These are phyloP conservation scores for Eledone cirrhosa DNA, from an alignment of 2,888 invertebrate species.

Conservation along the genomic window DNA sequence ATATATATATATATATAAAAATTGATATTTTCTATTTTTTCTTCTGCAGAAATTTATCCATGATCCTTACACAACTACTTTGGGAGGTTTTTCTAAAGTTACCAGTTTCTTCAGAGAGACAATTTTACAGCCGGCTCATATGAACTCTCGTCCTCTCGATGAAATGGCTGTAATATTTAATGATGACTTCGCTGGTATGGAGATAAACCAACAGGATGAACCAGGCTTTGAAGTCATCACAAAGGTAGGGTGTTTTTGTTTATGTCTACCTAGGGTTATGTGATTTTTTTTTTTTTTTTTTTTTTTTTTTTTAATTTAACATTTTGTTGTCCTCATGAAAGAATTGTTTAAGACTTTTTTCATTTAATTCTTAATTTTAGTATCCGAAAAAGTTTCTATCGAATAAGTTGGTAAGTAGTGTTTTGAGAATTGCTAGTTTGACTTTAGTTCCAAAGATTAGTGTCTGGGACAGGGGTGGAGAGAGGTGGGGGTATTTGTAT, in stretches of 20 bases:
- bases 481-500: too few relatives aligned
- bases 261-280: not conserved
- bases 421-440: too few relatives aligned
- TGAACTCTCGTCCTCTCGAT: constrained; percentile 70
- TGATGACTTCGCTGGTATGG: constrained; percentile 61
- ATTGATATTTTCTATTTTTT: too few relatives aligned
- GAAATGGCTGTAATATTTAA: constrained; percentile 67
- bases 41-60: constrained; percentile 69
- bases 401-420: too few relatives aligned
- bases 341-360: too few relatives aligned
- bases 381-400: too few relatives aligned
- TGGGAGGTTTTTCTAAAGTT: constrained; percentile 87
- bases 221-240: constrained; percentile 68
- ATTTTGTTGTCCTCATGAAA: not conserved
- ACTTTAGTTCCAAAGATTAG: too few relatives aligned
- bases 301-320: not conserved
- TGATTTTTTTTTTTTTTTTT: not conserved
- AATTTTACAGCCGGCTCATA: constrained; percentile 55
- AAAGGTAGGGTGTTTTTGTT: constrained; percentile 52
- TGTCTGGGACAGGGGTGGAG: too few relatives aligned
- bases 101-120: constrained; percentile 78
- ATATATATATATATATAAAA: too few relatives aligned
- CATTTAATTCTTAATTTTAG: too few relatives aligned
- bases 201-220: constrained; percentile 64
- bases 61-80: constrained; percentile 83